Evolutionary conservation across 2,113 vertebrate genomes (phyloP), one percentile per base, ranked within the genome.

Genomic region (Petrocephalus microphthalmus): DNA sequence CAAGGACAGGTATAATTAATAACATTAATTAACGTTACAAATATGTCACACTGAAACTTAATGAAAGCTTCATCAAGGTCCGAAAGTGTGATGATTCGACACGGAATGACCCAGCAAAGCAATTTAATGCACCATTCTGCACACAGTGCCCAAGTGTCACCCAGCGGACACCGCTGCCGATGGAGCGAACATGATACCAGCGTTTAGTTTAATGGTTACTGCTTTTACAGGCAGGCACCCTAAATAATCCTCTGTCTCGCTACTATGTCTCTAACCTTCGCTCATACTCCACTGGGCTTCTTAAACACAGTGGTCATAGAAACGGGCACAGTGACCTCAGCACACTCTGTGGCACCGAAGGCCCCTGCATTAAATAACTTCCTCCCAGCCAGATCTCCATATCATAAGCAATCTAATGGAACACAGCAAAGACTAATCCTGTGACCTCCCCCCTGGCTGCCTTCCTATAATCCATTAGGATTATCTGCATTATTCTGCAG

Each of bases 241-340:
- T 20, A 56, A 88, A 82, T 56, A 25, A 17, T 51, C 33, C 45
- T 8, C 45, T 56, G 11, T 56, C 29, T 56, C 19, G 13, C 52
- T 29, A 5, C 11, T 81, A 53, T 54, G 10, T 91, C 22, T 84
- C 82, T 89, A 37, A 42, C 33, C 71, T 78, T 78, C 71, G 33
- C 88, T 90, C 82, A 64, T 64, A 52, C 42, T 13, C 7, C n/a
- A 33, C 52, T 15, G 20, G 45, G 82, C 22, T 84, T 53, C 25
- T 53, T 88, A 25, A 56, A 11, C 56, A 49, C 0, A 17, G 91
- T 90, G 42, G 87, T 10, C 89, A 89, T 88, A 89, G 85, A 49
- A 85, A 91, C 88, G 64, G 17, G 22, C 49, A 49, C n/a, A 25
- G 84, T 88, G 42, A 86, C 84, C 89, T 88, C 85, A 85, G n/a